These are phyloP conservation scores for Orgyia antiqua DNA, from an alignment of 2,888 invertebrate genomes.

Conservation along the genomic window DNA sequence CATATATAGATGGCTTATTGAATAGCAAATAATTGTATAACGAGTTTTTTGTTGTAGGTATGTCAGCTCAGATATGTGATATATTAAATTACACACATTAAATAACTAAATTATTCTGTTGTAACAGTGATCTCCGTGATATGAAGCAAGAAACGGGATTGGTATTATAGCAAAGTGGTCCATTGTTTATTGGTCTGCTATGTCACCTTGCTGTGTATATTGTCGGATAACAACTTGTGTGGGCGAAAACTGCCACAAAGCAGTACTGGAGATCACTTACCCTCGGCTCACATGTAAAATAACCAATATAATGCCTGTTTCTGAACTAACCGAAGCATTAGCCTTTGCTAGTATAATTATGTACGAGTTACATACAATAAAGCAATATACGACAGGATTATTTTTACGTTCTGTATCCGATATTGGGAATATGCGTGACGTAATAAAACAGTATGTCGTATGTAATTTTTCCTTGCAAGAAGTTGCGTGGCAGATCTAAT, in stretches of 20 bases:
- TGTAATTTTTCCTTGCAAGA: no score
- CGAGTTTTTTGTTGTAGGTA: constrained; percentile 25
- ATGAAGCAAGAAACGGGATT: constrained; percentile 37
- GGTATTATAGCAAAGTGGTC: constrained; percentile 48
- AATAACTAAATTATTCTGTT: constrained; percentile 48
- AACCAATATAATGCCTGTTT: neutral
- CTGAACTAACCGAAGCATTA: constrained; percentile 20
- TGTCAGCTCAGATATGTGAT: constrained; percentile 31
- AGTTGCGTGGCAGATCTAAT: no score
- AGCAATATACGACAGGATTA: no score
- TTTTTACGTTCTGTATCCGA: no score
- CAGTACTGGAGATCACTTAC: no score
- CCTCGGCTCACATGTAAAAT: constrained; percentile 5
- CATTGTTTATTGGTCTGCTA: constrained; percentile 60
- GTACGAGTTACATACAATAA: no score
- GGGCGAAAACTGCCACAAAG: constrained; percentile 43
- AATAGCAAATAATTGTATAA: constrained; percentile 31
- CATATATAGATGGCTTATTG: constrained; percentile 22
- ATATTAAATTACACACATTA: constrained; percentile 33
- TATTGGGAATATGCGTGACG: no score
- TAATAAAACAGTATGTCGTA: no score
- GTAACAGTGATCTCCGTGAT: constrained; percentile 45
- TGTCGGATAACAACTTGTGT: constrained; percentile 39
- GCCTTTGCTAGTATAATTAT: no score
- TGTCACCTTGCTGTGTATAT: constrained; percentile 53